Evolutionary conservation across 2,113 vertebrate genomes (phyloP), one percentile per base, ranked within the genome.

Genomic region (Nothoprocta pentlandii): DNA sequence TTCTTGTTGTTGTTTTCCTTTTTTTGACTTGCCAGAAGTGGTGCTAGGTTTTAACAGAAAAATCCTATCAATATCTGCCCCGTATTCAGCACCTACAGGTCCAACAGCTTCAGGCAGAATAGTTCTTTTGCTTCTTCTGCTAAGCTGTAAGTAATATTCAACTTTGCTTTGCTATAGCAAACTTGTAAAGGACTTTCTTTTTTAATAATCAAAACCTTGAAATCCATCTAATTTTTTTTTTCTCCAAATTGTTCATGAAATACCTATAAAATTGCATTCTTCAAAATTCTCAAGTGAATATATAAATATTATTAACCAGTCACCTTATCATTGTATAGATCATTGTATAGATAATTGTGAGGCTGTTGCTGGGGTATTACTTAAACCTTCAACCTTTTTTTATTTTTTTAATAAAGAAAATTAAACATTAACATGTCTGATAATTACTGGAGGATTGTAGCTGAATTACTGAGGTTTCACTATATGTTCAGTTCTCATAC

Each of bases 221-320:
- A 95, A 77, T 10, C 11, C 19, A 12, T 58, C 79, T 86, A 4
- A n/a, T n/a, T n/a, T 12, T 36, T 69, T 83, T 54, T 70, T 85
- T 28, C 22, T 51, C 21, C 16, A 51, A 56, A 84, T 19, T 14
- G 7, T 46, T 84, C 1, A 87, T 16, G 74, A 63, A 87, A 53
- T 89, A 59, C 80, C 58, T 87, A 79, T 26, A 71, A 93, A 95
- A 94, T 66, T 93, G 8, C 21, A 58, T 92, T 91, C 25, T 81
- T 47, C 89, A 39, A 92, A 96, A 92, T 70, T 62, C 30, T 74
- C 42, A 67, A 19, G 10, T 89, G 49, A 73, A 8, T 20, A 16
- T 59, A 44, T 32, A 36, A 36, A 86, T 76, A 75, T 46, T 64
- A 49, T 42, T 8, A 46, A 34, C 47, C 66, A 16, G 3, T 75